phyloP scores from a whole-genome alignment of 2,113 vertebrate genomes.

The Zootoca vivipara region DNA sequence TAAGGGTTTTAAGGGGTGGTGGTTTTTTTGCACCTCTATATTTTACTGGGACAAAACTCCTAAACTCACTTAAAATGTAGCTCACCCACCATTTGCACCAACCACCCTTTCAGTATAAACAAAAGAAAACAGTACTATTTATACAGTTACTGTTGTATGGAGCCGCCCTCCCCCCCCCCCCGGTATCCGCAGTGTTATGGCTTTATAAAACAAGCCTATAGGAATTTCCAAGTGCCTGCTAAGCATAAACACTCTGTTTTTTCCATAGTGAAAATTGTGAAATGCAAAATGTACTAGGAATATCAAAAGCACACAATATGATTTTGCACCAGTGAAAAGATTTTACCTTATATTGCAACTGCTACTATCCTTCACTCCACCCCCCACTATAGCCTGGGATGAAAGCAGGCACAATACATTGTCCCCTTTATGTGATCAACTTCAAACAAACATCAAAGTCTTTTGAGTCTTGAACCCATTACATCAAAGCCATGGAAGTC shows the following conservation, averaged over 20 bases:
- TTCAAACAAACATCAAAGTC: conserved; percentile 73
- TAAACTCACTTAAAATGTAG: no score
- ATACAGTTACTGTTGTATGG: not conserved
- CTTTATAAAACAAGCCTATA: not conserved
- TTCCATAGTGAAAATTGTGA: not conserved
- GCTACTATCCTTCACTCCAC: conserved; percentile 4
- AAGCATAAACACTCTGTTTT: not conserved
- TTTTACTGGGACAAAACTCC: no score
- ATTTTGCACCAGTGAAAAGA: conserved; percentile 57
- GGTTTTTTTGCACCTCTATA: no score
- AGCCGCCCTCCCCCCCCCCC: not conserved
- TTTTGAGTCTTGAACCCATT: conserved; percentile 71
- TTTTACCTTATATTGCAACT: conserved; percentile 45
- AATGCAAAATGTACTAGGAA: not conserved
- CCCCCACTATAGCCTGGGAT: conserved; percentile 21
- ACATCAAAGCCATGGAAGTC: conserved; percentile 83
- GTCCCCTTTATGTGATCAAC: conserved; percentile 72
- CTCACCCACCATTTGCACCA: no score
- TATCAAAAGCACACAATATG: conserved; percentile 55
- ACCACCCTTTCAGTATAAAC: no score
- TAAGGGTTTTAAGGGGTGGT: no score
- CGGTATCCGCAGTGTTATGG: not conserved
- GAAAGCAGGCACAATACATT: conserved; percentile 82
- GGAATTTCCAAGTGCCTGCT: not conserved
- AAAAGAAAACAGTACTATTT: not conserved